These are phyloP conservation scores for Spicauda simplicius DNA, from an alignment of 2,888 invertebrate genomes.

Conservation along the genomic window DNA sequence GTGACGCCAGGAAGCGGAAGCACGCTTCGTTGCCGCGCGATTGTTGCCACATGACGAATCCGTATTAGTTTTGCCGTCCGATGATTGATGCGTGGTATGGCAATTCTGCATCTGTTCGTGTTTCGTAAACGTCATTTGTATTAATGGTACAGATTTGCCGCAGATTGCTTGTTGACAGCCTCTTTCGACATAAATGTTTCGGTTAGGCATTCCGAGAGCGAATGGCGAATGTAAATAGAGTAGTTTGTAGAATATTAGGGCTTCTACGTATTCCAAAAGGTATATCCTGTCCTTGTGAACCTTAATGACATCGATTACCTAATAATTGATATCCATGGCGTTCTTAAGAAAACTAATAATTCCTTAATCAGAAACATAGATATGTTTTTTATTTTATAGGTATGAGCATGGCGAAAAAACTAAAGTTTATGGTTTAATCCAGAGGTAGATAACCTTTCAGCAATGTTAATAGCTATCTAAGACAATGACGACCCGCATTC, in stretches of 20 bases:
- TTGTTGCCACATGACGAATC: conserved; percentile 60
- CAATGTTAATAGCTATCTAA: too few species aligned
- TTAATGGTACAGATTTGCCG: conserved; percentile 17
- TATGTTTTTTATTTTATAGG: too few species aligned
- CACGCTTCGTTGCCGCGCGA: conserved; percentile 64
- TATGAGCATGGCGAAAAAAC: too few species aligned
- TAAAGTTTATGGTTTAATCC: too few species aligned
- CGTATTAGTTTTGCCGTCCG: conserved; percentile 51
- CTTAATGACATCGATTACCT: too few species aligned
- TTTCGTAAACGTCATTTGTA: conserved; percentile 34
- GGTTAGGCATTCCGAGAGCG: conserved; percentile 1
- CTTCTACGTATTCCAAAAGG: neutral
- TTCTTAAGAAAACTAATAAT: too few species aligned
- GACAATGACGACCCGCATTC: too few species aligned
- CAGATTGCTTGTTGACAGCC: conserved; percentile 13
- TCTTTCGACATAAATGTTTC: conserved; percentile 16
- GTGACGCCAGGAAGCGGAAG: conserved; percentile 69
- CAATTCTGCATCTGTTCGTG: conserved; percentile 21
- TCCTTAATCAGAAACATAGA: too few species aligned
- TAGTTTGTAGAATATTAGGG: neutral
- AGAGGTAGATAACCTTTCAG: too few species aligned
- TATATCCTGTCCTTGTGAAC: neutral
- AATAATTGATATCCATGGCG: too few species aligned
- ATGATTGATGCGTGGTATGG: conserved; percentile 27
- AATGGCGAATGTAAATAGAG: neutral